These are phyloP conservation scores for Streblospio benedicti DNA, from an alignment of 1,140 invertebrate genomes.

Conservation along the genomic window DNA sequence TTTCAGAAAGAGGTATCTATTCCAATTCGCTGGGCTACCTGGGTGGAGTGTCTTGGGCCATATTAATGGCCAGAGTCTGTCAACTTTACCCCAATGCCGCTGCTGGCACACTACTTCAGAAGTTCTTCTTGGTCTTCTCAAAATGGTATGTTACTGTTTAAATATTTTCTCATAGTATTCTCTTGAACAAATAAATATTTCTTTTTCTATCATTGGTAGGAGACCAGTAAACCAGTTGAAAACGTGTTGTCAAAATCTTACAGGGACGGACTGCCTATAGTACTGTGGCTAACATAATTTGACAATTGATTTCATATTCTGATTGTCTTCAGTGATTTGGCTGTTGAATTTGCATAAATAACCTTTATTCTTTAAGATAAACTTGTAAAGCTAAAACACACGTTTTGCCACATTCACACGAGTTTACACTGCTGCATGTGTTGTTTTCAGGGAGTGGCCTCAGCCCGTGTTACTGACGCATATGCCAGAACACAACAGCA, in stretches of 20 bases:
- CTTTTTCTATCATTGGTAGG: neutral
- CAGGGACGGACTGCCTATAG: too few relatives aligned
- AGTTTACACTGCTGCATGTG: too few relatives aligned
- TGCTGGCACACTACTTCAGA: conserved; percentile 87
- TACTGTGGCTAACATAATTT: too few relatives aligned
- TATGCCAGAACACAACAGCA: conserved; percentile 65
- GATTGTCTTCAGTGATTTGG: neutral
- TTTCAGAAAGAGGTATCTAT: conserved; percentile 76
- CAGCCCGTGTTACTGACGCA: conserved; percentile 91
- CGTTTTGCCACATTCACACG: too few relatives aligned
- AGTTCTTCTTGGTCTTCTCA: conserved; percentile 91
- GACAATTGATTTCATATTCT: neutral
- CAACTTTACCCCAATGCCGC: conserved; percentile 96
- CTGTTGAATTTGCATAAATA: conserved; percentile 2
- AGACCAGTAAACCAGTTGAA: too few relatives aligned
- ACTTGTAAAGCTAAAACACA: too few relatives aligned
- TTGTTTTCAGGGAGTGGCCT: conserved; percentile 80
- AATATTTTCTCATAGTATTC: too few relatives aligned
- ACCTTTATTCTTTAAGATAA: too few relatives aligned
- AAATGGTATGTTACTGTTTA: conserved; percentile 42
- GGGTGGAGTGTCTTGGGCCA: conserved; percentile 98
- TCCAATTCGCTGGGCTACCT: conserved; percentile 96
- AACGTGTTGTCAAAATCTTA: too few relatives aligned
- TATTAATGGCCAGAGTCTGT: conserved; percentile 94
- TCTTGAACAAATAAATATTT: too few relatives aligned